Evolutionary conservation across 2,888 invertebrate genomes (phyloP).

Genomic region (Drosophila tanythrix): DNA sequence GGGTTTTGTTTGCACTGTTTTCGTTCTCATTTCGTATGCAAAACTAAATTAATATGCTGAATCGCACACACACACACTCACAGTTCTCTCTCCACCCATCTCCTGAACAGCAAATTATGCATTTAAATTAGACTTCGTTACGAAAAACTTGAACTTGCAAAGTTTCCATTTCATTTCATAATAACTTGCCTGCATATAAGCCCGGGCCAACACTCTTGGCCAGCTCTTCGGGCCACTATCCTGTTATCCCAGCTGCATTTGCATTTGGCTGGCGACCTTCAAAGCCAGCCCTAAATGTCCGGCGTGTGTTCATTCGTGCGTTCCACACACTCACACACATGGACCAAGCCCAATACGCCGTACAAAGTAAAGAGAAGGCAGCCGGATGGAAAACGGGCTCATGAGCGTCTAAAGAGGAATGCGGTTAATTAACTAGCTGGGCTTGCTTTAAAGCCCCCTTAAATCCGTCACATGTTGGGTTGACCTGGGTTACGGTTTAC

Average conservation of each 20-base stretch:
- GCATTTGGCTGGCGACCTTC: conserved; percentile 17
- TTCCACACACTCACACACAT: neutral
- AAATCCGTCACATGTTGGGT: neutral
- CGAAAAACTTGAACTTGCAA: conserved; percentile 23
- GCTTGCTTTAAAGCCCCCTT: conserved; percentile 1
- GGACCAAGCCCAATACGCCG: neutral
- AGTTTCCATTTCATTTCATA: conserved; percentile 29
- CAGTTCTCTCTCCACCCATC: neutral
- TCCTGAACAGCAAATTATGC: conserved; percentile 45
- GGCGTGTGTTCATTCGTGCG: conserved; percentile 3
- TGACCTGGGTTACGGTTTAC: neutral
- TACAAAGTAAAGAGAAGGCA: neutral
- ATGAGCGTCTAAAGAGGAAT: conserved; percentile 29
- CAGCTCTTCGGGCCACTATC: neutral
- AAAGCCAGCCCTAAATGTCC: neutral
- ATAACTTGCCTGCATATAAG: conserved; percentile 3
- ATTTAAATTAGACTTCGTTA: conserved; percentile 57
- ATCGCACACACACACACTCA: neutral
- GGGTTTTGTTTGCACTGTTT: conserved; percentile 17
- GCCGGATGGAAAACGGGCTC: conserved; percentile 4
- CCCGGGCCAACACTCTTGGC: neutral
- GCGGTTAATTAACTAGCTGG: conserved; percentile 55
- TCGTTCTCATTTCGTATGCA: conserved; percentile 55
- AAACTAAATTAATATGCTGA: conserved; percentile 32
- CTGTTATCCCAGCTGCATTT: conserved; percentile 22